Percentiles rank a stretch among this genome's conserved stretches.
These are phyloP conservation scores for Magallana angulata DNA, from an alignment of 1,140 invertebrate genomes.

Conservation along the genomic window DNA sequence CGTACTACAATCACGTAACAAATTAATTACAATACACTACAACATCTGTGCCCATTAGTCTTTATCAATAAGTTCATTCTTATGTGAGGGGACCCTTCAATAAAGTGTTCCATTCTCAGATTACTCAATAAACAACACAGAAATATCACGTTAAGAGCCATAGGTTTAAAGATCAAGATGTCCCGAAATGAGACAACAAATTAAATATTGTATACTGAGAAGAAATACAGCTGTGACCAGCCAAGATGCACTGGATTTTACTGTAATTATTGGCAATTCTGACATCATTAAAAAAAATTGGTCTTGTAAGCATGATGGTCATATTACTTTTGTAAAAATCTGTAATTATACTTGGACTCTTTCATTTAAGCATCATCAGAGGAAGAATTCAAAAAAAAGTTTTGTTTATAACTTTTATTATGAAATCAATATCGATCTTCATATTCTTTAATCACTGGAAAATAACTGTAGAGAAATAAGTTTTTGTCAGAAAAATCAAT, in stretches of 20 bases:
- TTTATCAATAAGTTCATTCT: neutral
- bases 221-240: constrained; percentile 13
- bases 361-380: too few relatives aligned
- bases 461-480: too few relatives aligned
- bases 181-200: neutral
- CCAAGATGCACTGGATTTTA: neutral
- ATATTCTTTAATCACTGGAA: too few relatives aligned
- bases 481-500: too few relatives aligned
- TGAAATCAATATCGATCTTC: too few relatives aligned
- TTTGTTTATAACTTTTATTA: too few relatives aligned
- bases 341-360: too few relatives aligned
- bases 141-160: neutral
- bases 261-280: too few relatives aligned
- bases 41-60: constrained; percentile 20
- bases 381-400: too few relatives aligned
- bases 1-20: neutral
- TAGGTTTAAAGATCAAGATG: neutral
- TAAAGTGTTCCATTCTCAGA: neutral
- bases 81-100: neutral
- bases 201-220: neutral
- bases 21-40: constrained; percentile 30
- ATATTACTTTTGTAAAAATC: too few relatives aligned
- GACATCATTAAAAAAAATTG: too few relatives aligned
- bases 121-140: constrained; percentile 2
- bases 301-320: too few relatives aligned